These are phyloP conservation scores for Sminthurides bifidus DNA, from an alignment of 1,140 invertebrate genomes.

Conservation along the genomic window DNA sequence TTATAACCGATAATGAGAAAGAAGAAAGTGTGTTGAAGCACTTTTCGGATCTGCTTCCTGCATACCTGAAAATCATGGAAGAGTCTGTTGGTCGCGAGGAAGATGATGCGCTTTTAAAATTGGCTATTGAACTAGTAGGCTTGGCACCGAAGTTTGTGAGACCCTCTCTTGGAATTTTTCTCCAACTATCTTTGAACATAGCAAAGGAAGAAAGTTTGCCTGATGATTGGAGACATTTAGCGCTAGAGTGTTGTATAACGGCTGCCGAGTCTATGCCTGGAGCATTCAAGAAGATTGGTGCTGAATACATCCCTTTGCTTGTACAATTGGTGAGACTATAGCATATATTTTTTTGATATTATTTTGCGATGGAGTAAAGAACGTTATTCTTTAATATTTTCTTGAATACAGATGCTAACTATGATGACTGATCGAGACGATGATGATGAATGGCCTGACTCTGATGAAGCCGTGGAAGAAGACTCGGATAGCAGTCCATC, in stretches of 20 bases:
- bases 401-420: constrained; percentile 58
- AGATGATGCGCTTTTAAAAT: constrained; percentile 81
- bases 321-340: constrained; percentile 19
- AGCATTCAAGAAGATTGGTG: constrained; percentile 82
- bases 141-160: constrained; percentile 82
- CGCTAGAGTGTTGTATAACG: constrained; percentile 87
- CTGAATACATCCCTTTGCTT: constrained; percentile 55
- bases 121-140: constrained; percentile 86
- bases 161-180: constrained; percentile 70
- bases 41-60: constrained; percentile 70
- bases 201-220: constrained; percentile 10
- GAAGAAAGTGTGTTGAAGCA: constrained; percentile 74
- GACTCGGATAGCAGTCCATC: constrained; percentile 87
- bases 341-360: constrained; percentile 11
- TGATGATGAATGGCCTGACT: constrained; percentile 68
- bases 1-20: constrained; percentile 82
- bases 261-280: constrained; percentile 86
- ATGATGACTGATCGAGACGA: constrained; percentile 98
- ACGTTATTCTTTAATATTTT: neutral
- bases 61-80: constrained; percentile 55
- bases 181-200: constrained; percentile 65
- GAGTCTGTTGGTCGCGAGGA: constrained; percentile 69
- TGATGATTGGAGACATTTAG: constrained; percentile 64
- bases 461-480: constrained; percentile 68
- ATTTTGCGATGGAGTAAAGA: neutral